Evolutionary conservation across 1,140 invertebrate genomes (phyloP).

Genomic region (Gonatopus flavifemur): DNA sequence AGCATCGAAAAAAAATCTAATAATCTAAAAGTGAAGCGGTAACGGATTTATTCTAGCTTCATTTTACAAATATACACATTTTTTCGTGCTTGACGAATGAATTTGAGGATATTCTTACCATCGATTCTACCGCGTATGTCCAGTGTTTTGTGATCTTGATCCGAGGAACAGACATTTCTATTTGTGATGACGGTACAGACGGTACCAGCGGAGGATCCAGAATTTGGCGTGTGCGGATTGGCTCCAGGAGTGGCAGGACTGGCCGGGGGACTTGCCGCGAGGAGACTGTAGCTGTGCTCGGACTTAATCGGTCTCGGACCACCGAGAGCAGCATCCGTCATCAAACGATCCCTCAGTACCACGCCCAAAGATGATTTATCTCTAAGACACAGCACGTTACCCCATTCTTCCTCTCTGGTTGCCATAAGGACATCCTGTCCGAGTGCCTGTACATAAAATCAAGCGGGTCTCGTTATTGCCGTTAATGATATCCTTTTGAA

Average conservation of each 20-base stretch:
- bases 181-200: slow-evolving; percentile 15
- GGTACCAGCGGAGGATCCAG: slow-evolving; percentile 18
- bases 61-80: too few relatives aligned
- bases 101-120: slow-evolving; percentile 35
- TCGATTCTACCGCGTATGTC: slow-evolving; percentile 40
- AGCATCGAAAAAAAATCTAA: too few relatives aligned
- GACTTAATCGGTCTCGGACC: slow-evolving; percentile 76
- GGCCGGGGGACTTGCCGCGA: slow-evolving; percentile 62
- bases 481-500: too few relatives aligned
- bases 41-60: too few relatives aligned
- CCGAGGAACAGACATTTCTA: slow-evolving; percentile 27
- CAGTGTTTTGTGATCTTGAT: slow-evolving; percentile 33
- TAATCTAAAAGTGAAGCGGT: too few relatives aligned
- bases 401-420: slow-evolving; percentile 52
- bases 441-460: slow-evolving; percentile 28
- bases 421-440: slow-evolving; percentile 41
- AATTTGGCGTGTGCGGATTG: slow-evolving; percentile 32
- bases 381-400: slow-evolving; percentile 21
- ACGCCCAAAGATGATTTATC: slow-evolving; percentile 59
- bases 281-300: slow-evolving; percentile 81
- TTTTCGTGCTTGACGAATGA: too few relatives aligned
- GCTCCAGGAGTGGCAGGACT: slow-evolving; percentile 57
- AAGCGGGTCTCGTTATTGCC: too few relatives aligned
- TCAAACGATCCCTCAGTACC: slow-evolving; percentile 82
- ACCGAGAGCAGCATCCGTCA: slow-evolving; percentile 84